Percentiles rank a stretch among this genome's conserved stretches.
Evolutionary conservation across 2,113 vertebrate genomes (phyloP).

Genomic region (Chlamydotis undulata): DNA sequence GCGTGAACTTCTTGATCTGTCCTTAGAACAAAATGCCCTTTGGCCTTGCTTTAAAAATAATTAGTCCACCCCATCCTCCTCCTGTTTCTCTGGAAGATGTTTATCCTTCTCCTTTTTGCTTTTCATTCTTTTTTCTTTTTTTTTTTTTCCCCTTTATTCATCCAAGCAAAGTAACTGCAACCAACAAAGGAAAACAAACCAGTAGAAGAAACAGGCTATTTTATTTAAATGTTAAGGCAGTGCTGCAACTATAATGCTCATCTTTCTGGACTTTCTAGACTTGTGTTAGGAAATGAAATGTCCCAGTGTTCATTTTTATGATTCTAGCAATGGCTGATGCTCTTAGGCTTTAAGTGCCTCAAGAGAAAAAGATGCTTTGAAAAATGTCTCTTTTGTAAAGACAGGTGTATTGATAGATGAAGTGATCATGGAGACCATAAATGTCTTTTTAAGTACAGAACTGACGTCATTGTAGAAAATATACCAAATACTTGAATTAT

Average conservation of each 20-base stretch:
- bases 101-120: background rate
- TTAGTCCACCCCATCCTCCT: background rate
- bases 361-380: background rate
- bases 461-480: slow-evolving; percentile 14
- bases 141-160: background rate
- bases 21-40: background rate
- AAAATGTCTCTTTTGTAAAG: background rate
- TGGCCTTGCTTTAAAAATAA: background rate
- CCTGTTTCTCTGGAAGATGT: background rate
- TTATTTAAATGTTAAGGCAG: background rate
- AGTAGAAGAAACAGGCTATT: background rate
- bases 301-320: background rate
- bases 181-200: background rate
- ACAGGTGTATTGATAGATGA: background rate
- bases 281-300: background rate
- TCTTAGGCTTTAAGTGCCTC: background rate
- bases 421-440: background rate
- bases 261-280: background rate
- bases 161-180: background rate
- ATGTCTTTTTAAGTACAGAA: background rate
- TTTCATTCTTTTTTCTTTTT: background rate
- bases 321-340: background rate
- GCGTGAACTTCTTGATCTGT: background rate
- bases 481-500: slow-evolving; percentile 44
- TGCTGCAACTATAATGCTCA: background rate